Evolutionary conservation across 2,797 vertebrate species (phyloP), one percentile per base, ranked within the genome.

Genomic region (Taeniopygia guttata): DNA sequence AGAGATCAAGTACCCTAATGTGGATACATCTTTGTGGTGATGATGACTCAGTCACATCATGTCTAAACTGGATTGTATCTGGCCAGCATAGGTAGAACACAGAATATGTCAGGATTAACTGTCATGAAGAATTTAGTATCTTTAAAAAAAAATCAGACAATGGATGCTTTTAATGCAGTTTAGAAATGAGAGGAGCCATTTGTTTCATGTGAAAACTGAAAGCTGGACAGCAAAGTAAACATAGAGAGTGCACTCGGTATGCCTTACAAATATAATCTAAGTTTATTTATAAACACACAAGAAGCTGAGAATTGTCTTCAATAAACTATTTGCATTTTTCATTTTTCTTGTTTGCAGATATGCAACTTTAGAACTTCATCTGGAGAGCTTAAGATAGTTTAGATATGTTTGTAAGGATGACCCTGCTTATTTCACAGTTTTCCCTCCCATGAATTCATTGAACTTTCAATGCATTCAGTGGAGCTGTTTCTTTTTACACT

Each of bases 301-400:
- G 66, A 83, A 91, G n/a, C 56, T 70, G 38, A 84, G 73, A 95
- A 91, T 80, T 25, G 17, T 52, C 58, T 91, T 68, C 82, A 89
- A 27, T 75, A 95, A 89, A 48, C 43, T 74, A 46, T 83, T 42
- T 88, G 36, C 36, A 13, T 69, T 90, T 85, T 92, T 83, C 15
- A 29, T 56, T 85, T 85, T 80, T 89, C 32, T 38, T 49, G 7
- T 89, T 85, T 78, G 43, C n/a, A 87, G 52, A 85, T 49, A 56
- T 7, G 18, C 18, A 87, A 27, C 11, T 60, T 36, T 40, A 73
- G 30, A 82, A 56, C 30, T 62, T 80, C 43, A 59, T 68, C 58
- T 63, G 43, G 29, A 84, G 30, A 92, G 32, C 68, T 84, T 56
- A 60, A 73, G 34, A 60, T 89, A 11, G 7, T 67, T 95, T 92